phyloP scores from a whole-genome alignment of 2,888 invertebrate genomes.

The Eutolmus rufibarbis region DNA sequence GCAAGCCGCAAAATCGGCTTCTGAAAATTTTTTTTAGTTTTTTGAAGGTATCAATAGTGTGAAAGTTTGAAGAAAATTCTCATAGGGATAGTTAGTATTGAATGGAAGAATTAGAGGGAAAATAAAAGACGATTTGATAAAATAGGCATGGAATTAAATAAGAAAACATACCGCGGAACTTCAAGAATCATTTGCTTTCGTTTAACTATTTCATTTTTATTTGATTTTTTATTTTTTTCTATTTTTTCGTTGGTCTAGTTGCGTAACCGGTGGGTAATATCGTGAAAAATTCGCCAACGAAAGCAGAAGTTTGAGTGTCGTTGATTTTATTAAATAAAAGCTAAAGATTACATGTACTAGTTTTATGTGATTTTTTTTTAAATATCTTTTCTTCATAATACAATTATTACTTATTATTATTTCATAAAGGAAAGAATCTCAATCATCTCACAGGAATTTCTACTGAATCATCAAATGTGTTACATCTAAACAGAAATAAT shows the following conservation, averaged over 20 bases:
- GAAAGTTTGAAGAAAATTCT: not conserved
- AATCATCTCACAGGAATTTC: not conserved
- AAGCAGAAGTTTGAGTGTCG: not conserved
- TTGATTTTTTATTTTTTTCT: no score
- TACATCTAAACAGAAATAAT: not conserved
- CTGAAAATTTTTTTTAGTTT: not conserved
- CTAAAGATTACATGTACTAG: not conserved
- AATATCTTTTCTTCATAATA: not conserved
- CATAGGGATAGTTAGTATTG: not conserved
- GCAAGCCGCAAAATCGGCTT: not conserved
- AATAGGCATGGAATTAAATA: not conserved
- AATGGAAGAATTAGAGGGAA: not conserved
- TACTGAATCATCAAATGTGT: not conserved
- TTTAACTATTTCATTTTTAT: not conserved
- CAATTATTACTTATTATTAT: not conserved
- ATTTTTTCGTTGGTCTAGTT: not conserved
- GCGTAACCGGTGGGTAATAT: constrained; percentile 28
- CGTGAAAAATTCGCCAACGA: constrained; percentile 11
- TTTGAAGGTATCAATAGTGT: not conserved
- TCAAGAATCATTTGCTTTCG: not conserved
- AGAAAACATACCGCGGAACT: not conserved
- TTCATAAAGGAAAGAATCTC: not conserved
- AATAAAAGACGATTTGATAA: not conserved
- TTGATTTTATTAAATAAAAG: not conserved
- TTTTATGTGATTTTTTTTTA: not conserved